phyloP scores from a whole-genome alignment of 2,113 vertebrate species.

The Hoplias malabaricus region DNA sequence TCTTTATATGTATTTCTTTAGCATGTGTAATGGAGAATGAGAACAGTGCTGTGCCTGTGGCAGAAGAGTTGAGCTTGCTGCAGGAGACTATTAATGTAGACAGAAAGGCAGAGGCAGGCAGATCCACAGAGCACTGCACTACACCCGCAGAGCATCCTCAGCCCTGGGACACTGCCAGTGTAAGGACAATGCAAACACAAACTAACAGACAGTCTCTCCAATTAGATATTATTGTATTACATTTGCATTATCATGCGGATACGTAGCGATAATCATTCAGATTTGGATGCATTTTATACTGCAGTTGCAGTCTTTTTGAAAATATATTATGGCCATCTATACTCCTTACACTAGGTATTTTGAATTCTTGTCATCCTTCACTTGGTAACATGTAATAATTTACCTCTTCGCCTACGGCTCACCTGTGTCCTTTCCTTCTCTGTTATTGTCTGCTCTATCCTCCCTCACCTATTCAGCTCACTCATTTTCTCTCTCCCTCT shows the following conservation, averaged over 20 bases:
- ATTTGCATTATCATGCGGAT: not conserved
- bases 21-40: conserved; percentile 18
- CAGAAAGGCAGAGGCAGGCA: not conserved
- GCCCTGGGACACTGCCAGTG: conserved; percentile 19
- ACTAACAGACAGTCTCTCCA: not conserved
- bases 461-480: not conserved
- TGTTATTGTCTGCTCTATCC: not conserved
- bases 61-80: conserved; percentile 38
- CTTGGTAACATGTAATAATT: not conserved
- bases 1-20: not conserved
- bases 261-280: no score
- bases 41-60: not conserved
- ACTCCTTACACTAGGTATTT: not conserved
- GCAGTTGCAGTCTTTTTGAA: not conserved
- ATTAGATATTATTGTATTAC: not conserved
- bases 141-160: conserved; percentile 6
- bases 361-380: not conserved
- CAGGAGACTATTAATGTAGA: conserved; percentile 42
- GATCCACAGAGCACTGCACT: not conserved
- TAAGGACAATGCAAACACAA: conserved; percentile 40
- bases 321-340: not conserved
- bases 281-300: not conserved
- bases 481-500: not conserved
- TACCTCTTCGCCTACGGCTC: not conserved
- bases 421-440: not conserved